These are phyloP conservation scores for Psephotus haematonotus DNA, from an alignment of 2,113 vertebrate genomes.

Conservation along the genomic window DNA sequence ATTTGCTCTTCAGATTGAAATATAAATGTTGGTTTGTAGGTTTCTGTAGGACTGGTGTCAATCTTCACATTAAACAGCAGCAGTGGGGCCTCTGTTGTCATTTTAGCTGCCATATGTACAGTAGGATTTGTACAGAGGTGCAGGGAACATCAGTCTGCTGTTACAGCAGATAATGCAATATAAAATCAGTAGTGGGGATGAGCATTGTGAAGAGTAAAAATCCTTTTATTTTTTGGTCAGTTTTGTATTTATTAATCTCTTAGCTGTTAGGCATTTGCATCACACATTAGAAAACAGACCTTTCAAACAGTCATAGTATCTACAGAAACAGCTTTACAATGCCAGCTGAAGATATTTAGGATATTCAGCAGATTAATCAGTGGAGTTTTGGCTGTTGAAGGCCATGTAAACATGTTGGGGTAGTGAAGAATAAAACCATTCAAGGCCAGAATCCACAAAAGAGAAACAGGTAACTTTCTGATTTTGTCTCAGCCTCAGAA, in stretches of 20 bases:
- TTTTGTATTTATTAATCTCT: neutral
- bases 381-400: neutral
- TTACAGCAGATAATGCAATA: neutral
- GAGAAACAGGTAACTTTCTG: neutral
- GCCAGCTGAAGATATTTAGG: neutral
- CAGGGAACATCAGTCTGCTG: neutral
- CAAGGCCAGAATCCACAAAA: neutral
- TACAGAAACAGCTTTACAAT: neutral
- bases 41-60: neutral
- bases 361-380: neutral
- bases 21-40: neutral
- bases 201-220: neutral
- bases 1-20: neutral
- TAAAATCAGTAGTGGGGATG: neutral
- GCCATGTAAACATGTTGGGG: neutral
- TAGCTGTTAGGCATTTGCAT: neutral
- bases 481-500: neutral
- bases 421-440: neutral
- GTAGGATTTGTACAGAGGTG: neutral
- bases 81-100: neutral
- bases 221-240: neutral
- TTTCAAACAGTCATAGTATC: neutral
- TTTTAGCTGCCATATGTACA: neutral
- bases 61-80: neutral
- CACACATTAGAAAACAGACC: neutral